Base-by-base conservation (phyloP, 2,797 vertebrate genomes). In the Sitta carolinensis region DNA sequence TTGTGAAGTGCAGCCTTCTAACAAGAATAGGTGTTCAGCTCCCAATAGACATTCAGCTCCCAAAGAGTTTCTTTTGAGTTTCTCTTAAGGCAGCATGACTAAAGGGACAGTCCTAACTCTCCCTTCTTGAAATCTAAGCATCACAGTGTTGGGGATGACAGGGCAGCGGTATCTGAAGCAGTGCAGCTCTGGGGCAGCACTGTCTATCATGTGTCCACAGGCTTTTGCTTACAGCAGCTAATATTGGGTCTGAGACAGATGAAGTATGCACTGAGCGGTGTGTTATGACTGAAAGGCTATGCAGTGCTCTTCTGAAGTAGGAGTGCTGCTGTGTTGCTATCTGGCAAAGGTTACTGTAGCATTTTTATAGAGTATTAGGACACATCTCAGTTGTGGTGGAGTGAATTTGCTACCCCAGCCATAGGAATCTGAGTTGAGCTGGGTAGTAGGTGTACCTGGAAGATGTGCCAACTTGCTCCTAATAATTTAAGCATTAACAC, bases 381-480 rank as follows among this genome's bases (percentile, higher is more conserved):
- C 80, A 48, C 70, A 20, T 90, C 77, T 81, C 85, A 22, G 42
- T 68, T 74, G 67, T 69, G 40, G 58, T 64, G 87, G 87, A 79
- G 40, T 74, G 80, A 81, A 50, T 69, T 91, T 66, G 59, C 79
- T 92, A 72, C 38, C 36, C 68, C 90, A 95, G 93, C 95, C 76
- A 66, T 51, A 95, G 92, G 88, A 96, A 95, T 79, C 73, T 88
- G 96, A 87, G 38, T 83, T 84, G 67, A 84, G 72, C 86, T 87
- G 92, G 62, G 90, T 68, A 18, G 51, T 78, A 42, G 57, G 27
- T 74, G 50, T 68, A 70, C 42, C 59, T 11, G 9, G 84, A 84
- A 89, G 90, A 79, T 88, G 90, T 69, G 84, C 89, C 89, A 88
- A 69, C 87, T 68, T 93, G 89, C 96, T 97, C 95, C 82, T 94